Conservation (phyloP, 2,888 invertebrate genomes). For the Aporophyla nigra region DNA sequence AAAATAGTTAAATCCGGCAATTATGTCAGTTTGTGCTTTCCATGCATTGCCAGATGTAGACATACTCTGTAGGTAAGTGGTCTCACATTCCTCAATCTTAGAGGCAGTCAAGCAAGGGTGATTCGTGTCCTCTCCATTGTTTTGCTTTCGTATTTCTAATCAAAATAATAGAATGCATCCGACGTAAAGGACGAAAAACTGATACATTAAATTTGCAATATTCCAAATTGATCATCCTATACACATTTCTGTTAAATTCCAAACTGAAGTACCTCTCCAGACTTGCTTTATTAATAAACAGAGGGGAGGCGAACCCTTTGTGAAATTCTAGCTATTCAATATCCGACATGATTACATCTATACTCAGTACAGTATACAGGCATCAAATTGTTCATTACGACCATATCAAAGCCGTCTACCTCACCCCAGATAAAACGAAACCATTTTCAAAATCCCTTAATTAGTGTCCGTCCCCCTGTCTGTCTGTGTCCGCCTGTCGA, state of each 20-base stretch:
- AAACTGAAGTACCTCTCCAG: slow-evolving; percentile 37
- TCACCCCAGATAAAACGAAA: slow-evolving; percentile 58
- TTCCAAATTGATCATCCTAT: slow-evolving; percentile 26
- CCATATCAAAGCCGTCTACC: slow-evolving; percentile 58
- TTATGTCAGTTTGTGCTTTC: too few species aligned
- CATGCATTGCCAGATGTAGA: not conserved
- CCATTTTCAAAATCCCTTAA: slow-evolving; percentile 71
- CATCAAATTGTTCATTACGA: slow-evolving; percentile 61
- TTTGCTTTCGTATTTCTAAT: not conserved
- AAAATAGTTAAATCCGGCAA: too few species aligned
- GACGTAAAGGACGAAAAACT: not conserved
- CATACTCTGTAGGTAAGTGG: not conserved
- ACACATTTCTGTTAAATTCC: slow-evolving; percentile 37
- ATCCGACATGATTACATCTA: slow-evolving; percentile 56
- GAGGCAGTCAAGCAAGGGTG: not conserved
- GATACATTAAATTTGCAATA: slow-evolving; percentile 12
- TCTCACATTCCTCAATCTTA: not conserved
- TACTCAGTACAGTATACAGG: slow-evolving; percentile 12
- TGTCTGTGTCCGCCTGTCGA: slow-evolving; percentile 71
- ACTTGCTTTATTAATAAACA: slow-evolving; percentile 61
- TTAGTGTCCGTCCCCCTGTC: slow-evolving; percentile 70
- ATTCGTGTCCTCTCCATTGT: not conserved
- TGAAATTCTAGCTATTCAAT: slow-evolving; percentile 60
- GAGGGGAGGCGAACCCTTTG: slow-evolving; percentile 55
- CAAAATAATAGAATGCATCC: not conserved